Evolutionary conservation across 2,113 vertebrate genomes (phyloP).

Genomic region (Tachysurus vachellii): DNA sequence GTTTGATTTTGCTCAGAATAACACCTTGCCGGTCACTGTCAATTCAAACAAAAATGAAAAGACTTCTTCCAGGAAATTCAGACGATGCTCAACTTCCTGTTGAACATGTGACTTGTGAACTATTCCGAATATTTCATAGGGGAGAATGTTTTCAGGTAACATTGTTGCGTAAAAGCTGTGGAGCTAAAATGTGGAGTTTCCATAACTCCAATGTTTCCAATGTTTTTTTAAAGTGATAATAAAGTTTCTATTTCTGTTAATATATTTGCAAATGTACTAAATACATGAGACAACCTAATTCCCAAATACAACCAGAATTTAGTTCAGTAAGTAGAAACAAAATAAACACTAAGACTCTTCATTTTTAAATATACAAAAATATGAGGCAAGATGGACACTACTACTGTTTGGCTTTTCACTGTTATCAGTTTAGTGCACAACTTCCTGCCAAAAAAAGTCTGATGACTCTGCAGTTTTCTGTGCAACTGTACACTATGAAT

Average conservation of each 20-base stretch:
- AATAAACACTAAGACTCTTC: background rate
- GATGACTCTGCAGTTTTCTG: background rate
- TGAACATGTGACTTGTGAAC: background rate
- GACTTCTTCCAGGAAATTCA: background rate
- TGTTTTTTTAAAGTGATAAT: background rate
- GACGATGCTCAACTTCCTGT: background rate
- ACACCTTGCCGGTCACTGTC: background rate
- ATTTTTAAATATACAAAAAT: background rate
- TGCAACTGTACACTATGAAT: background rate
- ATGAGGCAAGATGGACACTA: background rate
- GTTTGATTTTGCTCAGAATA: background rate
- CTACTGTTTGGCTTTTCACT: conserved; percentile 5
- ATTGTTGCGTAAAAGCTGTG: background rate
- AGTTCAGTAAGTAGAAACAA: background rate
- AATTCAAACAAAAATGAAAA: background rate
- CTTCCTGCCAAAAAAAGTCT: conserved; percentile 40
- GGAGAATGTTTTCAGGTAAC: background rate
- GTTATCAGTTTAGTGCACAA: conserved; percentile 38
- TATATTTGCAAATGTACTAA: background rate
- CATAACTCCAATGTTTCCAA: background rate
- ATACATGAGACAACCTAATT: background rate
- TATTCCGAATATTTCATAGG: background rate
- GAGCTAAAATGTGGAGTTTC: background rate
- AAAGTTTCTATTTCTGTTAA: background rate
- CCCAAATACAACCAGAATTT: background rate